phyloP scores from a whole-genome alignment of 2,888 invertebrate species.

The Hybos culiciformis region DNA sequence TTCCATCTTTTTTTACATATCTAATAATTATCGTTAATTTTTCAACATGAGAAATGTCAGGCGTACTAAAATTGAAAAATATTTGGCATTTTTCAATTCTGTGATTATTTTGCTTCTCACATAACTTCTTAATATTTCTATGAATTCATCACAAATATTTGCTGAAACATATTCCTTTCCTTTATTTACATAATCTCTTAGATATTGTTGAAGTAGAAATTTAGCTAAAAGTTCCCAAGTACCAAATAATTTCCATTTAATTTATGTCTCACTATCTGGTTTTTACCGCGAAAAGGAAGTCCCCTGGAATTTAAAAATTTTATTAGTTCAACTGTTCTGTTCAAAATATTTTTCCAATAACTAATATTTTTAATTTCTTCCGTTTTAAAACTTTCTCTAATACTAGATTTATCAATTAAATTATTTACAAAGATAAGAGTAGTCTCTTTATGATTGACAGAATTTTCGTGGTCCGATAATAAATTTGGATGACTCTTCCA shows the following conservation, averaged over 20 bases:
- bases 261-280: background rate
- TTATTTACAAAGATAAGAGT: background rate
- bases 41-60: too few relatives aligned
- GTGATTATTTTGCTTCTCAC: background rate
- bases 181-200: background rate
- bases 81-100: background rate
- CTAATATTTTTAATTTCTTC: background rate
- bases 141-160: background rate
- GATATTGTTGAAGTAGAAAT: slow-evolving; percentile 3
- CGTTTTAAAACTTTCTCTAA: background rate
- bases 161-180: background rate
- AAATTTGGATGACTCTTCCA: slow-evolving; percentile 2
- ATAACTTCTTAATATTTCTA: background rate
- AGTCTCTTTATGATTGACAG: background rate
- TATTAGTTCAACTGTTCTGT: background rate
- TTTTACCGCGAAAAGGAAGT: background rate
- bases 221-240: background rate
- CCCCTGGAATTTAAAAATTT: background rate
- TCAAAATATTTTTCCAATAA: slow-evolving; percentile 4
- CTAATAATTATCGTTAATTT: too few relatives aligned
- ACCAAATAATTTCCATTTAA: slow-evolving; percentile 2
- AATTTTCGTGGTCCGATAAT: background rate
- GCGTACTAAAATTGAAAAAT: background rate
- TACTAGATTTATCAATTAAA: background rate
- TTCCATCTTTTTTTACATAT: too few relatives aligned